Conservation (phyloP, 2,888 invertebrate species). For the Trissolcus japonicus region DNA sequence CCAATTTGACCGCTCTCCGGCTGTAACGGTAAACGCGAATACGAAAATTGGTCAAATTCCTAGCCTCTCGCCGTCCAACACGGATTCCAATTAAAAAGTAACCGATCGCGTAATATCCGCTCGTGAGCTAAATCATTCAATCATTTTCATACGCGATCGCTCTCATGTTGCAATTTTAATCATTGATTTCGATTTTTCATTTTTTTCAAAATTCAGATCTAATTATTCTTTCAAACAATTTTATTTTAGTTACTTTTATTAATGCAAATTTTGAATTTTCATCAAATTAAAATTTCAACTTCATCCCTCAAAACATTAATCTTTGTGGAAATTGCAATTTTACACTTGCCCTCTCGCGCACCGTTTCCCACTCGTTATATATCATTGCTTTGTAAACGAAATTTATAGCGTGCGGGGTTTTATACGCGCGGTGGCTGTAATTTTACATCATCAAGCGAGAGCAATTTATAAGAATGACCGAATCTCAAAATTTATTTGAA, state of each 20-base stretch:
- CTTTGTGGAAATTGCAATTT: neutral
- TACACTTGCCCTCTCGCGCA: neutral
- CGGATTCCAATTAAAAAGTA: conserved; percentile 17
- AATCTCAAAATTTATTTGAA: conserved; percentile 29
- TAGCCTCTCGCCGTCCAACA: neutral
- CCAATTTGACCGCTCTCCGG: conserved; percentile 15
- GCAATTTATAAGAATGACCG: conserved; percentile 21
- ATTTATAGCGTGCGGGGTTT: conserved; percentile 8
- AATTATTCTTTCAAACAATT: too few relatives aligned
- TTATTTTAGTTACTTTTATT: too few relatives aligned
- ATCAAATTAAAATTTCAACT: neutral
- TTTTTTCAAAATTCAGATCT: too few relatives aligned
- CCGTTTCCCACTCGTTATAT: neutral
- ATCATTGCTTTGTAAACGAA: conserved; percentile 1
- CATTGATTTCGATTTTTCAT: too few relatives aligned
- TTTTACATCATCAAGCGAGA: conserved; percentile 8
- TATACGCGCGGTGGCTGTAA: conserved; percentile 4
- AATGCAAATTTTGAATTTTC: too few relatives aligned
- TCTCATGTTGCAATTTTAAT: too few relatives aligned
- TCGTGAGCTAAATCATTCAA: conserved; percentile 2
- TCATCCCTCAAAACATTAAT: neutral
- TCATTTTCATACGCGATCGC: too few relatives aligned
- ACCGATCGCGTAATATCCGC: conserved; percentile 11
- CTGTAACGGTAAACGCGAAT: conserved; percentile 15
- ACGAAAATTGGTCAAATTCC: conserved; percentile 22